Conservation (phyloP, 2,888 invertebrate genomes). For the Sinopyrophorus schimmeli region DNA sequence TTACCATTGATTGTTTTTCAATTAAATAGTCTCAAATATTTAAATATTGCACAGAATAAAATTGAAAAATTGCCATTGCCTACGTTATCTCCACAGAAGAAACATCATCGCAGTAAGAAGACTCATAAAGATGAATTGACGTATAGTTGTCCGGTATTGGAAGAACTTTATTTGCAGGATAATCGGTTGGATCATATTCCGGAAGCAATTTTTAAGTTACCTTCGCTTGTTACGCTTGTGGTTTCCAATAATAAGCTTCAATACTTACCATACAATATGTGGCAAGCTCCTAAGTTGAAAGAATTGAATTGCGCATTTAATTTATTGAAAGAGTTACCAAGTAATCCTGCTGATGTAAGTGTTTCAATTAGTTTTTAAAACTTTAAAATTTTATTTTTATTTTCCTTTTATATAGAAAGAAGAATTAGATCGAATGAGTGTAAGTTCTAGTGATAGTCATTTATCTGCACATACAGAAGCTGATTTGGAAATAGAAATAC, state of each 20-base stretch:
- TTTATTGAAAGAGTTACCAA: constrained; percentile 76
- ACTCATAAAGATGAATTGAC: constrained; percentile 47
- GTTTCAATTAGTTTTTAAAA: neutral
- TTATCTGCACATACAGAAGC: constrained; percentile 51
- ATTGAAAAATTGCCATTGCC: constrained; percentile 72
- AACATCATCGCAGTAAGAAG: constrained; percentile 44
- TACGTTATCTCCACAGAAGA: constrained; percentile 46
- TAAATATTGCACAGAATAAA: constrained; percentile 90
- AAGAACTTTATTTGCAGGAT: constrained; percentile 90
- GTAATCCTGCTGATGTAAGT: constrained; percentile 58
- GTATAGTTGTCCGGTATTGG: constrained; percentile 77
- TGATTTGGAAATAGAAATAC: constrained; percentile 46
- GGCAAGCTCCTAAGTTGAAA: constrained; percentile 82
- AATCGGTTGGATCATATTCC: constrained; percentile 85
- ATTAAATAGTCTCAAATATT: constrained; percentile 73
- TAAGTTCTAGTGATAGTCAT: constrained; percentile 55
- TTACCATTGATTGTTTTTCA: constrained; percentile 84
- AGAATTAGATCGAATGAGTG: constrained; percentile 51
- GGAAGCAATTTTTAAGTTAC: constrained; percentile 78
- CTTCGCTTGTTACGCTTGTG: constrained; percentile 78
- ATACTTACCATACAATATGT: constrained; percentile 78
- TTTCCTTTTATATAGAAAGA: constrained; percentile 36
- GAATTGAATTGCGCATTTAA: constrained; percentile 91
- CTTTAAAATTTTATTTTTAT: neutral
- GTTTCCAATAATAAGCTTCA: constrained; percentile 94